Base-by-base conservation (phyloP, 2,113 vertebrate genomes). In the Amphilophus citrinellus region DNA sequence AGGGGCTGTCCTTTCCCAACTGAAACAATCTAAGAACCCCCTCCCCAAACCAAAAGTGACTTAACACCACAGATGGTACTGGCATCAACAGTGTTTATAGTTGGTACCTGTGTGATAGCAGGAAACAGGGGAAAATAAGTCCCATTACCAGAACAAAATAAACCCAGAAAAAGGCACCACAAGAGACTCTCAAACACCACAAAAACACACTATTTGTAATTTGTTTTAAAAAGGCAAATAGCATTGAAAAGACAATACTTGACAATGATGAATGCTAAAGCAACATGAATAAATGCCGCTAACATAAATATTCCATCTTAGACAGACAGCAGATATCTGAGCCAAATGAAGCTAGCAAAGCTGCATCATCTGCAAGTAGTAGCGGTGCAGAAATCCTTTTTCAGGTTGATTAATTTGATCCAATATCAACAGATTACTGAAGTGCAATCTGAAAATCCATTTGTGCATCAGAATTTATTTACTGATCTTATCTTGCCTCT, bases 321-420 rank as follows among this genome's bases (percentile, higher is more conserved):
- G 32, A 35, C 35, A 35, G 35, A 35, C 35, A 35, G 61, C 20
- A 47, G 66, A 71, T 35, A 37, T 75, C 66, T 56, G 59, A 27
- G 27, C 14, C 27, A 13, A 78, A 44, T 56, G 56, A 79, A 58
- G 73, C 82, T 80, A 37, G 62, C 10, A 50, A 20, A 83, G 47
- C 59, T 47, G 39, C n/a, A 24, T 83, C 71, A 78, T 76, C 63
- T 83, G 75, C 57, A 85, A 60, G 32, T 78, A 15, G 44, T 83
- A 35, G 37, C 1, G 14, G 78, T 56, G 85, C 62, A 82, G 56
- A 81, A 89, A 83, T 87, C 42, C 18, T 5, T 83, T 87, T 85
- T 79, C 56, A 35, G 30, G 61, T 39, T 77, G 65, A 84, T 62
- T 75, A 3, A 77, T 79, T 61, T 75, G 44, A 81, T 79, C 60